These are phyloP conservation scores for Gortyna flavago DNA, from an alignment of 2,888 invertebrate genomes.

Conservation along the genomic window DNA sequence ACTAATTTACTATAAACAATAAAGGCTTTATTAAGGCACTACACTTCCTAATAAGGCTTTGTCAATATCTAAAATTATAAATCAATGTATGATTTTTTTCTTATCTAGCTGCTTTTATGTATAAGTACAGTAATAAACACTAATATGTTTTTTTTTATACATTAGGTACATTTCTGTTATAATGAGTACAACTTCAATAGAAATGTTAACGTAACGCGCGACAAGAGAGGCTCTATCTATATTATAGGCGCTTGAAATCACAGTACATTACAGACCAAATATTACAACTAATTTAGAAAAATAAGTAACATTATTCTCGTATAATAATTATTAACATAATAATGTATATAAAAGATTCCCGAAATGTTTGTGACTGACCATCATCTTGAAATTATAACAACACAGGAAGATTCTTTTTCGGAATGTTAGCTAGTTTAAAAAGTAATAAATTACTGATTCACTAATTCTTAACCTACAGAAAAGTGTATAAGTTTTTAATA, in stretches of 20 bases:
- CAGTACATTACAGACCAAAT: slow-evolving; percentile 68
- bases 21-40: slow-evolving; percentile 78
- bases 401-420: slow-evolving; percentile 37
- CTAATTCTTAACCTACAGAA: slow-evolving; percentile 65
- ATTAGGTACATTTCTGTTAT: slow-evolving; percentile 63
- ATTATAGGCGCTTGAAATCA: slow-evolving; percentile 63
- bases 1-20: slow-evolving; percentile 64
- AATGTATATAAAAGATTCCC: slow-evolving; percentile 49
- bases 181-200: slow-evolving; percentile 49
- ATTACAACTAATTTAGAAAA: slow-evolving; percentile 62
- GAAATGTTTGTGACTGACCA: slow-evolving; percentile 63
- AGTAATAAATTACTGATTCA: slow-evolving; percentile 57
- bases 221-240: slow-evolving; percentile 50
- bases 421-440: slow-evolving; percentile 59
- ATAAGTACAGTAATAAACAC: slow-evolving; percentile 57
- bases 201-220: slow-evolving; percentile 46
- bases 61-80: slow-evolving; percentile 63
- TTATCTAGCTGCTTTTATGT: slow-evolving; percentile 73
- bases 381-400: slow-evolving; percentile 49
- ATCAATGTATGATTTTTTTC: slow-evolving; percentile 54
- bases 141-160: slow-evolving; percentile 56
- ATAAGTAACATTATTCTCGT: slow-evolving; percentile 64
- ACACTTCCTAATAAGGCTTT: slow-evolving; percentile 80
- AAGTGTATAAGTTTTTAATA: slow-evolving; percentile 62
- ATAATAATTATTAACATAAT: slow-evolving; percentile 55